Evolutionary conservation across 2,113 vertebrate species (phyloP).

Genomic region (Mustelus asterias): DNA sequence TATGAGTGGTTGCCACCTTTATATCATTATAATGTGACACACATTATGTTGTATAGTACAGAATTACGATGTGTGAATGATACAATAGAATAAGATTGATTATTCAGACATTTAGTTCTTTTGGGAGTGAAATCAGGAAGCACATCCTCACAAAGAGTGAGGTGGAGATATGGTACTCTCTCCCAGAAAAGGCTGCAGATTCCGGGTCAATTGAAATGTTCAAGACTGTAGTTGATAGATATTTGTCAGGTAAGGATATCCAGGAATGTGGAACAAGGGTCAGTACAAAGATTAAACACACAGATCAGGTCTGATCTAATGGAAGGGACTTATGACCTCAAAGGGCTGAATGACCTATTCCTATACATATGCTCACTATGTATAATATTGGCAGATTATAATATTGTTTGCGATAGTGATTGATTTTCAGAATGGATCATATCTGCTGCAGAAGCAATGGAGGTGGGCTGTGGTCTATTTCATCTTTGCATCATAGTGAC

Average conservation of each 20-base stretch:
- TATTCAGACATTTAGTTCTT: background rate
- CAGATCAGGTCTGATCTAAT: background rate
- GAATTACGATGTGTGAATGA: background rate
- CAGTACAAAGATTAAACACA: background rate
- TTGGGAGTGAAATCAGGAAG: background rate
- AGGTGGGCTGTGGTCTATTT: background rate
- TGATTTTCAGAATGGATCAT: background rate
- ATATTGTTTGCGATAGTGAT: background rate
- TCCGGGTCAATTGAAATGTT: background rate
- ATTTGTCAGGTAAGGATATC: background rate
- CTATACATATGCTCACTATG: background rate
- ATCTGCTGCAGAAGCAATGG: background rate
- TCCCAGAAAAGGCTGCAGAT: background rate
- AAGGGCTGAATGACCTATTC: background rate
- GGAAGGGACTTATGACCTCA: background rate
- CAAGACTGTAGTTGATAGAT: background rate
- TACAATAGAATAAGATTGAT: background rate
- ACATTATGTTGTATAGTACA: background rate
- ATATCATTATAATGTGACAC: too few relatives aligned
- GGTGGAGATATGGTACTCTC: background rate
- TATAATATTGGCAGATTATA: background rate
- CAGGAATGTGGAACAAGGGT: background rate
- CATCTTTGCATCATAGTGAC: background rate
- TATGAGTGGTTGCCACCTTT: too few relatives aligned
- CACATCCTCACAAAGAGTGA: background rate